phyloP scores from a whole-genome alignment of 2,113 vertebrate genomes.

The Cryptomyrus ogoouensis region DNA sequence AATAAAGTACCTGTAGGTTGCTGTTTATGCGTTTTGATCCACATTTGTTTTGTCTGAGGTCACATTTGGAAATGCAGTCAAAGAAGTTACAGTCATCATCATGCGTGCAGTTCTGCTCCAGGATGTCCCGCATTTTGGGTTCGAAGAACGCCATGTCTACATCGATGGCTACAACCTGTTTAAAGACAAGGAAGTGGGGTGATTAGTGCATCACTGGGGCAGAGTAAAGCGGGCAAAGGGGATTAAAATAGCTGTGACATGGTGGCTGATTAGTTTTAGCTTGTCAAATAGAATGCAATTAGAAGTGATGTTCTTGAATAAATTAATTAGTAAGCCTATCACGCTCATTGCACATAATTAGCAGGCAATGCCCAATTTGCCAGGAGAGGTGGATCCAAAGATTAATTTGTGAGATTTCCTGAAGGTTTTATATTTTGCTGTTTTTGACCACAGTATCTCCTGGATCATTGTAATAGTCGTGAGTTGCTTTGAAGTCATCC shows the following conservation, averaged over 20 bases:
- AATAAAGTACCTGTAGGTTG: conserved; percentile 78
- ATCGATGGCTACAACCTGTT: conserved; percentile 91
- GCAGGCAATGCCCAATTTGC: not conserved
- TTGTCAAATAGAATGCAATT: not conserved
- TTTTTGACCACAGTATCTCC: not conserved
- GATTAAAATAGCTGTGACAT: not conserved
- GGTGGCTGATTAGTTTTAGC: not conserved
- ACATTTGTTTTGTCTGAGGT: conserved; percentile 65
- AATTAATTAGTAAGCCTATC: not conserved
- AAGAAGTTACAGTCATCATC: conserved; percentile 95
- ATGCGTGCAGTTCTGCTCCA: conserved; percentile 87
- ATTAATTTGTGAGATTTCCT: not conserved
- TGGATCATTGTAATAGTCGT: not conserved
- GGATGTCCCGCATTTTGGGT: conserved; percentile 92
- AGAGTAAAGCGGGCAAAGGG: not conserved
- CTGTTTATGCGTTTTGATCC: conserved; percentile 74
- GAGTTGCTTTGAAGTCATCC: not conserved
- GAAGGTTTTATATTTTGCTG: not conserved
- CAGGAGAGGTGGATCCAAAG: not conserved
- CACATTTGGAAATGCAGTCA: conserved; percentile 86
- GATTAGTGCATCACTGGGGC: not conserved
- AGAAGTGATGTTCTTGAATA: not conserved
- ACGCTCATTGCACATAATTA: not conserved
- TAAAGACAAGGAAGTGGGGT: conserved; percentile 16
- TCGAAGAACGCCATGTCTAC: conserved; percentile 99